phyloP scores from a whole-genome alignment of 2,888 invertebrate genomes.

The Dilophus febrilis region DNA sequence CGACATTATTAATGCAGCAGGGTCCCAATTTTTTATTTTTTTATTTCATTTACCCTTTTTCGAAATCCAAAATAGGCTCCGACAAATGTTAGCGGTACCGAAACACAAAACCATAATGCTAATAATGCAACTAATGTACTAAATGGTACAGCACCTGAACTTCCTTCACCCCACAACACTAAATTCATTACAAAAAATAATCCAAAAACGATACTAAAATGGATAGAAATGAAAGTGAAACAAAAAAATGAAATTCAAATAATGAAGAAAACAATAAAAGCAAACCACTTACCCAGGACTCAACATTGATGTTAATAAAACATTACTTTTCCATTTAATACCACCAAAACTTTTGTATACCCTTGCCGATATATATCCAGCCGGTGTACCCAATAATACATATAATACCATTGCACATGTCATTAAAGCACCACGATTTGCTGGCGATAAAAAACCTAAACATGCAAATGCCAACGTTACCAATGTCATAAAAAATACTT shows the following conservation, averaged over 20 bases:
- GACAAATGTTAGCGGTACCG: slow-evolving; percentile 92
- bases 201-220: slow-evolving; percentile 76
- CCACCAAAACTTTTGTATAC: slow-evolving; percentile 99
- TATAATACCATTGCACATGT: slow-evolving; percentile 93
- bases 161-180: slow-evolving; percentile 88
- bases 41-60: slow-evolving; percentile 76
- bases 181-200: slow-evolving; percentile 95
- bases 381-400: slow-evolving; percentile 91
- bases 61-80: slow-evolving; percentile 98
- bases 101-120: slow-evolving; percentile 96
- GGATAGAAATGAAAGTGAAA: slow-evolving; percentile 11
- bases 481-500: slow-evolving; percentile 88
- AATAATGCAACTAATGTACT: slow-evolving; percentile 85
- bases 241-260: neutral
- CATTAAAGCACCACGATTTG: slow-evolving; percentile 96
- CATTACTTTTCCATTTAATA: slow-evolving; percentile 96
- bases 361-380: slow-evolving; percentile 91
- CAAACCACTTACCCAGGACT: slow-evolving; percentile 70
- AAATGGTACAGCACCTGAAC: slow-evolving; percentile 94
- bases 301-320: slow-evolving; percentile 86
- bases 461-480: slow-evolving; percentile 97
- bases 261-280: neutral
- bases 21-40: no score
- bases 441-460: slow-evolving; percentile 94
- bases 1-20: no score